A percentile compares a stretch with the other conserved stretches of the same genome.
Evolutionary conservation across 2,113 vertebrate genomes (phyloP).

Genomic region (Macrotis lagotis): DNA sequence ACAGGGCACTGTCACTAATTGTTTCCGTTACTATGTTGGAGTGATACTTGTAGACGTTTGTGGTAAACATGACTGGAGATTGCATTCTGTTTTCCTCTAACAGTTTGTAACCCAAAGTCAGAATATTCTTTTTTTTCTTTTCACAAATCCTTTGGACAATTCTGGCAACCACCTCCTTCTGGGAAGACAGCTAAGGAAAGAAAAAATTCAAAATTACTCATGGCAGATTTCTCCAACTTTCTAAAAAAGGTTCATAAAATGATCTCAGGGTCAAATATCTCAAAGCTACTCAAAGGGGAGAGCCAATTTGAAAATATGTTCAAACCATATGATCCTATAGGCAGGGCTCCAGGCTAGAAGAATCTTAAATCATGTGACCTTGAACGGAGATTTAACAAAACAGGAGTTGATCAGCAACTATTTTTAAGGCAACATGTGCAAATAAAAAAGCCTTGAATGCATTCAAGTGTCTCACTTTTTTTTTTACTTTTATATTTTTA

Average conservation of each 20-base stretch:
- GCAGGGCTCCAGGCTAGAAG: neutral
- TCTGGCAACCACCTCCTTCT: conserved; percentile 82
- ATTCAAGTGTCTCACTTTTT: no score
- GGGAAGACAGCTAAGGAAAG: conserved; percentile 81
- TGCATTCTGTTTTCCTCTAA: conserved; percentile 77
- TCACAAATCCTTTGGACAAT: conserved; percentile 85
- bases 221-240: neutral
- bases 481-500: no score
- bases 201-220: conserved; percentile 18
- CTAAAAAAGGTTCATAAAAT: neutral
- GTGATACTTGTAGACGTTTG: conserved; percentile 79
- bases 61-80: conserved; percentile 78
- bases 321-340: neutral
- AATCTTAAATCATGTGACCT: neutral
- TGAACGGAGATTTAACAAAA: neutral
- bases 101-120: conserved; percentile 88
- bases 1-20: conserved; percentile 87
- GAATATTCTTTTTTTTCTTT: conserved; percentile 88
- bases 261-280: neutral
- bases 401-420: neutral
- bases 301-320: neutral
- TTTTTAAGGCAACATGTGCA: no score
- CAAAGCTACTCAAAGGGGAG: neutral
- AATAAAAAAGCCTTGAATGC: no score
- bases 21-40: conserved; percentile 87